phyloP scores from a whole-genome alignment of 2,888 invertebrate genomes.

The Acholoe squamosa region DNA sequence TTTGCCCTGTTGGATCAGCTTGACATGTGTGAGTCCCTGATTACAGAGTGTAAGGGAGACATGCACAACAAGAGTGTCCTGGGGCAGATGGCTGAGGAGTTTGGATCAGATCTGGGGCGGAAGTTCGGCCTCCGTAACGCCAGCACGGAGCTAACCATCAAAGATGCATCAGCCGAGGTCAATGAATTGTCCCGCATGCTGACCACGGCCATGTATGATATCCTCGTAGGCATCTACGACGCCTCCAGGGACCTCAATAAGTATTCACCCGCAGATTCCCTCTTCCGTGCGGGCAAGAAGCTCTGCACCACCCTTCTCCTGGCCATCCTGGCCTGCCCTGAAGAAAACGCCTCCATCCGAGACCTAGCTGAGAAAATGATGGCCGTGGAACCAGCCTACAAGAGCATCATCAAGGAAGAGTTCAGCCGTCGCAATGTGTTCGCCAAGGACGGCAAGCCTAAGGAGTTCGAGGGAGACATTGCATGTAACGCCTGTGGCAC shows the following conservation, averaged over 20 bases:
- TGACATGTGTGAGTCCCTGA: constrained; percentile 56
- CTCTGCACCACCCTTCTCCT: constrained; percentile 12
- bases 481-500: constrained; percentile 41
- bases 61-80: constrained; percentile 52
- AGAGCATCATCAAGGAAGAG: constrained; percentile 40
- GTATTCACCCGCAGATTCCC: constrained; percentile 54
- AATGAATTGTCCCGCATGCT: constrained; percentile 49
- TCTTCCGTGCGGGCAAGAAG: constrained; percentile 58
- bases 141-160: constrained; percentile 35
- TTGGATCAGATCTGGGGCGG: constrained; percentile 51
- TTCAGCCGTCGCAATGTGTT: constrained; percentile 19
- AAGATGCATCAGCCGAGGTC: constrained; percentile 52
- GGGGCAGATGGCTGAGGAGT: constrained; percentile 53
- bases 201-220: constrained; percentile 61
- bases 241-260: constrained; percentile 47
- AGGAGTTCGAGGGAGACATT: constrained; percentile 47
- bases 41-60: constrained; percentile 60
- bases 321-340: constrained; percentile 45
- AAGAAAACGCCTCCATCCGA: not conserved
- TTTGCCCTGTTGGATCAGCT: constrained; percentile 53
- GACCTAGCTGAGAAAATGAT: constrained; percentile 55
- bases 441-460: constrained; percentile 54
- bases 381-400: constrained; percentile 27
- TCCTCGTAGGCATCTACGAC: constrained; percentile 54
- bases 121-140: constrained; percentile 62